Conservation (phyloP, 2,113 vertebrate species). For the Lophius piscatorius region DNA sequence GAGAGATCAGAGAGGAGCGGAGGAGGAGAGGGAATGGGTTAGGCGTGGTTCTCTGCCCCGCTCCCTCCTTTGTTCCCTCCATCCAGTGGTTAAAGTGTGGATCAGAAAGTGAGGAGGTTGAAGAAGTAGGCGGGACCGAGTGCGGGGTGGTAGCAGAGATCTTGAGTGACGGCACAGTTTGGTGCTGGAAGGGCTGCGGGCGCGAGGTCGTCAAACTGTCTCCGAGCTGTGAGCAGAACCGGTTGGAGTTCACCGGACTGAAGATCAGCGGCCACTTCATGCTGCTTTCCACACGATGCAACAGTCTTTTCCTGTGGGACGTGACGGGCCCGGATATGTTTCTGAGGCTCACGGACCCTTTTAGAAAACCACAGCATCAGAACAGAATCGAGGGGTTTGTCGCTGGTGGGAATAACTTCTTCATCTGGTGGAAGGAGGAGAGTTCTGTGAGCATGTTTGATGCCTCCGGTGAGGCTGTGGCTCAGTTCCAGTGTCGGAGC, state of each 20-base stretch:
- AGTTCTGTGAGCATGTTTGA: constrained; percentile 65
- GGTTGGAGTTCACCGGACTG: constrained; percentile 66
- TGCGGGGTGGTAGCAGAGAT: constrained; percentile 59
- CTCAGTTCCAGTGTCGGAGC: constrained; percentile 63
- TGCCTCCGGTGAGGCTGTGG: constrained; percentile 34
- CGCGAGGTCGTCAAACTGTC: constrained; percentile 41
- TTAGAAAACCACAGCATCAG: neutral
- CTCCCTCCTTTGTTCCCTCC: constrained; percentile 59
- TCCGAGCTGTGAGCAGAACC: constrained; percentile 36
- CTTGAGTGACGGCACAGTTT: constrained; percentile 69
- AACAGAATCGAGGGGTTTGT: constrained; percentile 57
- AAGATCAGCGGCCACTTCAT: constrained; percentile 61
- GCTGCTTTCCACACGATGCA: constrained; percentile 68
- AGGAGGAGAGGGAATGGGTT: constrained; percentile 50
- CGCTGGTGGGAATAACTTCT: constrained; percentile 41
- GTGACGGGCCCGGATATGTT: constrained; percentile 47
- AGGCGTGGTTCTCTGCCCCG: constrained; percentile 58
- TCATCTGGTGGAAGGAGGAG: constrained; percentile 71
- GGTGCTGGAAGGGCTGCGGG: constrained; percentile 64
- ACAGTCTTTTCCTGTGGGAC: constrained; percentile 73
- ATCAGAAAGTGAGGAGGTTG: constrained; percentile 16
- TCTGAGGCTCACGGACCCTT: constrained; percentile 49
- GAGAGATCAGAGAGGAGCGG: constrained; percentile 54
- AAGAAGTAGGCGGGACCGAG: constrained; percentile 54
- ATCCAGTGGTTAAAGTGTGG: constrained; percentile 29